phyloP scores from a whole-genome alignment of 2,113 vertebrate species.

The Hiodon alosoides region DNA sequence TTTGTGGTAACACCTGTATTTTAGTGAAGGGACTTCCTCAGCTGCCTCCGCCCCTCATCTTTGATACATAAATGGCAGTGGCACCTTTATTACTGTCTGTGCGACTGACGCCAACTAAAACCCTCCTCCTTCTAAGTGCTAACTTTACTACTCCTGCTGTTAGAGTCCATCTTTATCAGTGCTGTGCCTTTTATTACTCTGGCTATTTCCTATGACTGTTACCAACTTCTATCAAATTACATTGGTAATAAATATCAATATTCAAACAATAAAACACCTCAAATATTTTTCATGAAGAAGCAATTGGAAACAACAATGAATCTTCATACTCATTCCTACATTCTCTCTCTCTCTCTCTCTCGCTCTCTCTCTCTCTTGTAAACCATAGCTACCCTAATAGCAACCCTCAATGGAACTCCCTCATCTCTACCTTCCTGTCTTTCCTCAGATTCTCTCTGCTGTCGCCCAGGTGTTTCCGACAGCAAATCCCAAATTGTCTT shows the following conservation, averaged over 20 bases:
- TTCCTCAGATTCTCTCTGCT: constrained; percentile 54
- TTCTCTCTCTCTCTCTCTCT: no score
- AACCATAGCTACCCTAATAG: constrained; percentile 43
- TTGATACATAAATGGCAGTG: constrained; percentile 68
- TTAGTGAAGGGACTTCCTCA: constrained; percentile 63
- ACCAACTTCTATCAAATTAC: not conserved
- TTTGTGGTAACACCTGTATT: constrained; percentile 67
- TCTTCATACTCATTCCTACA: not conserved
- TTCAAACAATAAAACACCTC: not conserved
- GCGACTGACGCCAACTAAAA: constrained; percentile 58
- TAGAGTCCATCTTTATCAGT: constrained; percentile 42
- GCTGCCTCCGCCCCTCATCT: constrained; percentile 62
- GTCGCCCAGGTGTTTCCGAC: constrained; percentile 58
- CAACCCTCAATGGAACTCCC: constrained; percentile 53
- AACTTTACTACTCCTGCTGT: constrained; percentile 51
- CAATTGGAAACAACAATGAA: not conserved
- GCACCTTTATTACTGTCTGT: constrained; percentile 65
- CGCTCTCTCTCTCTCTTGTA: not conserved
- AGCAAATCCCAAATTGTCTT: constrained; percentile 5
- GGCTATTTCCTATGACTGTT: not conserved
- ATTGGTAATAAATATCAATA: not conserved
- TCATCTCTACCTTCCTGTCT: constrained; percentile 55
- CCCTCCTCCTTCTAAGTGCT: constrained; percentile 39
- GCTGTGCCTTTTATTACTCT: not conserved
- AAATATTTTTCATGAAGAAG: no score